phyloP scores from a whole-genome alignment of 2,797 vertebrate species.

The Gobionotothen gibberifrons region DNA sequence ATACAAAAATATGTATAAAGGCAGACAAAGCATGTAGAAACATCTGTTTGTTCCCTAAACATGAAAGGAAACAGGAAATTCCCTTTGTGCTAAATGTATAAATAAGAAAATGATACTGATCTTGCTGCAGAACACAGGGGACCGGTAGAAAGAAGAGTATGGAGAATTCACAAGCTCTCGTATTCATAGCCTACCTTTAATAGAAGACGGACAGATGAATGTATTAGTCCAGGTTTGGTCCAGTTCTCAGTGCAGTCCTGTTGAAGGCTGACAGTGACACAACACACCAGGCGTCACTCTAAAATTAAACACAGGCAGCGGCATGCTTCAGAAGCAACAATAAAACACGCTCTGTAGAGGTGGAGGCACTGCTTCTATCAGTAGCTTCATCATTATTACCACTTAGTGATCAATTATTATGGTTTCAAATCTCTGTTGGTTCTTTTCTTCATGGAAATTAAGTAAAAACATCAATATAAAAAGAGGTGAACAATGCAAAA shows the following conservation, averaged over 20 bases:
- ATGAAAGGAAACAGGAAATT: too few relatives aligned
- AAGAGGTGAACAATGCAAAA: background rate
- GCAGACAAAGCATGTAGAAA: too few relatives aligned
- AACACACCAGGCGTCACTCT: conserved; percentile 14
- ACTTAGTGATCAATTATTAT: background rate
- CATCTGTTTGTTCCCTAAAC: background rate
- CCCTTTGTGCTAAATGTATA: background rate
- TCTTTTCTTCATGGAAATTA: background rate
- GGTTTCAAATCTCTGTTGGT: background rate
- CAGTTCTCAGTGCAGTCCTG: conserved; percentile 12
- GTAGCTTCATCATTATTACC: background rate
- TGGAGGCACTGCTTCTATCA: background rate
- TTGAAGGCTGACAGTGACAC: conserved; percentile 17
- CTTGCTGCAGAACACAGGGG: background rate
- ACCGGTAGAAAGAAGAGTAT: too few relatives aligned
- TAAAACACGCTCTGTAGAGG: background rate
- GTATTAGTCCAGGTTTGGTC: conserved; percentile 1
- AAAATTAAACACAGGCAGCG: conserved; percentile 39
- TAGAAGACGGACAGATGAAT: background rate
- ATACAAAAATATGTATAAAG: too few relatives aligned
- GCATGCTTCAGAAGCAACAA: background rate
- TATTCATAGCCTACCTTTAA: background rate
- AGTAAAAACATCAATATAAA: background rate
- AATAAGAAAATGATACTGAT: background rate
- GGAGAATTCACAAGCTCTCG: background rate